Conservation (phyloP, 1,140 invertebrate genomes). For the Nasonia giraulti region DNA sequence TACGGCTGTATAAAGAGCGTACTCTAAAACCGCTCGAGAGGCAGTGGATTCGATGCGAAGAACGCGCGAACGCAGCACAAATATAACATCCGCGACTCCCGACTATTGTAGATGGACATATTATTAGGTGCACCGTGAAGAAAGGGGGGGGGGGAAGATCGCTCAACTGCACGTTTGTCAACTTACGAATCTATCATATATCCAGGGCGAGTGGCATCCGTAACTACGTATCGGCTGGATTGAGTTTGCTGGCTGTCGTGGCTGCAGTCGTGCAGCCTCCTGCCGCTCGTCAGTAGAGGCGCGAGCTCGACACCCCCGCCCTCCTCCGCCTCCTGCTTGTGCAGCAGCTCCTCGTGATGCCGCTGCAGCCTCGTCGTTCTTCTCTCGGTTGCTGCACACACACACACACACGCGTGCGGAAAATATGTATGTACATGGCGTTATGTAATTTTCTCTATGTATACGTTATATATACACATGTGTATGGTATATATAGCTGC, state of each 20-base stretch:
- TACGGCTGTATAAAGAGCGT: not conserved
- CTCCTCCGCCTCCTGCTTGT: not conserved
- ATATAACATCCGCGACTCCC: not conserved
- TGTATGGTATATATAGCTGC: no score
- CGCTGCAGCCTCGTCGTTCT: not conserved
- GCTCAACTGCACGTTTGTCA: constrained; percentile 27
- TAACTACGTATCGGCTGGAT: constrained; percentile 68
- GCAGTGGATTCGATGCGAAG: not conserved
- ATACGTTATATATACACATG: not conserved
- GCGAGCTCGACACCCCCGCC: constrained; percentile 80
- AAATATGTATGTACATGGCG: not conserved
- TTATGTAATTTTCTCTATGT: not conserved
- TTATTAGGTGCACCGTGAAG: no score
- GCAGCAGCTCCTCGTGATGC: not conserved
- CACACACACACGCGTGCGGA: no score
- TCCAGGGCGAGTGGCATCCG: constrained; percentile 76
- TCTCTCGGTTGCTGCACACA: not conserved
- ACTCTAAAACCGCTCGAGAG: not conserved
- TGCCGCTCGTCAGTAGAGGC: constrained; percentile 78
- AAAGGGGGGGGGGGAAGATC: not conserved
- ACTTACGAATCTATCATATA: constrained; percentile 68
- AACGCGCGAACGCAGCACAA: not conserved
- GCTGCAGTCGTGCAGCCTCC: constrained; percentile 61
- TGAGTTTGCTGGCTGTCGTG: constrained; percentile 13
- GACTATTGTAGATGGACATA: no score